These are phyloP conservation scores for Uropsilus gracilis DNA, from an alignment of 2,113 vertebrate species.

Conservation along the genomic window DNA sequence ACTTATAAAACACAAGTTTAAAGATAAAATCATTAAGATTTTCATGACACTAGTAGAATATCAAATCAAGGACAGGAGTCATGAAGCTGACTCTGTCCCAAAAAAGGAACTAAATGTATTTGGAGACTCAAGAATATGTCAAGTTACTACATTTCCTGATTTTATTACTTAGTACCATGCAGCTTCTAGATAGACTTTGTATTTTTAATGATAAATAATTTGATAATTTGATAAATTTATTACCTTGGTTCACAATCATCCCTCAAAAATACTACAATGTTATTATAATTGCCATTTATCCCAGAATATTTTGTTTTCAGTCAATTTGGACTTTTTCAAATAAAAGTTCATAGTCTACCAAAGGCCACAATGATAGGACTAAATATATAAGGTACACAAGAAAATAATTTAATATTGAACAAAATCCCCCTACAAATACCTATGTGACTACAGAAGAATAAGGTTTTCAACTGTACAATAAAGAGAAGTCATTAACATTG, in stretches of 20 bases:
- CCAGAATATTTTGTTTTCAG: too few relatives aligned
- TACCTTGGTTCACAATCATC: neutral
- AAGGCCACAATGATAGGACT: too few relatives aligned
- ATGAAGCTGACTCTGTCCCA: neutral
- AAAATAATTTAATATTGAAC: neutral
- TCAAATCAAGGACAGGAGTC: neutral
- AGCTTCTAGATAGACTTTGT: neutral
- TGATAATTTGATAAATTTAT: neutral
- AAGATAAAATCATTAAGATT: conserved; percentile 1
- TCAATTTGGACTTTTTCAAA: too few relatives aligned
- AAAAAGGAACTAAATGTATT: neutral
- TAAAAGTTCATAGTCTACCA: too few relatives aligned
- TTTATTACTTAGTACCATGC: neutral
- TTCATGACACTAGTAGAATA: neutral
- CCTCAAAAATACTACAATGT: conserved; percentile 45
- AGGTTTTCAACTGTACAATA: neutral
- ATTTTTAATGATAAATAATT: neutral
- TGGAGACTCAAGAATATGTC: neutral
- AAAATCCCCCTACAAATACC: neutral
- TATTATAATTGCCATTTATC: too few relatives aligned
- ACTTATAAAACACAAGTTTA: neutral
- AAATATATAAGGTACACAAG: too few relatives aligned
- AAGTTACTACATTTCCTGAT: neutral
- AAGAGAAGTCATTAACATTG: too few relatives aligned
- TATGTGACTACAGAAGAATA: neutral